A percentile compares a stretch with the other conserved stretches of the same genome.
These are phyloP conservation scores for Empidonax alnorum DNA, from an alignment of 2,113 vertebrate genomes.

Conservation along the genomic window DNA sequence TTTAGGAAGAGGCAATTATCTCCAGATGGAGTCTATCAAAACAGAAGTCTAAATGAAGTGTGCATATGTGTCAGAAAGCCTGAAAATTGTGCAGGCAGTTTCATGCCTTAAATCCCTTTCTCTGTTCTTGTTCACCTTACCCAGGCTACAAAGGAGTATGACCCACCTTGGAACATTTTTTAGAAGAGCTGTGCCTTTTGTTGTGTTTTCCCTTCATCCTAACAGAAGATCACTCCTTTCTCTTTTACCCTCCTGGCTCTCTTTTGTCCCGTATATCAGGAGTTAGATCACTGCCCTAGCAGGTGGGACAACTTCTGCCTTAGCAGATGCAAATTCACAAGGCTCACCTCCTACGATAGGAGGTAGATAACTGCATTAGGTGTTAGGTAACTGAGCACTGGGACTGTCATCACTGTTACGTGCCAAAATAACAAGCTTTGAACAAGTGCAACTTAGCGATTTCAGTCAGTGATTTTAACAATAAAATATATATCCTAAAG, in stretches of 20 bases:
- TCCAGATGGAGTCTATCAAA: background rate
- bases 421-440: background rate
- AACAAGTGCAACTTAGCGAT: fast-evolving
- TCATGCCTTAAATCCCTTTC: background rate
- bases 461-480: background rate
- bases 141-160: background rate
- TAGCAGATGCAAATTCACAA: background rate
- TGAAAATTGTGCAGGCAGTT: background rate
- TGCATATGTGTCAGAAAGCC: background rate
- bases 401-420: background rate
- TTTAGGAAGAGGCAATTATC: background rate
- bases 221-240: background rate
- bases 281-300: background rate
- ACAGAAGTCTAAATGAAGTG: background rate
- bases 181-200: background rate
- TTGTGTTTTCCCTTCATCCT: background rate
- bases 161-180: background rate
- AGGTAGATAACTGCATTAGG: background rate
- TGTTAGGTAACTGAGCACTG: background rate
- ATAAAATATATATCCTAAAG: background rate
- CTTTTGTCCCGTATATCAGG: background rate
- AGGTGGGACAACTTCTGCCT: background rate
- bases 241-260: background rate
- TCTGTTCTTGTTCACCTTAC: background rate
- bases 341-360: background rate